These are phyloP conservation scores for Drosophila yooni DNA, from an alignment of 2,888 invertebrate species.

Conservation along the genomic window DNA sequence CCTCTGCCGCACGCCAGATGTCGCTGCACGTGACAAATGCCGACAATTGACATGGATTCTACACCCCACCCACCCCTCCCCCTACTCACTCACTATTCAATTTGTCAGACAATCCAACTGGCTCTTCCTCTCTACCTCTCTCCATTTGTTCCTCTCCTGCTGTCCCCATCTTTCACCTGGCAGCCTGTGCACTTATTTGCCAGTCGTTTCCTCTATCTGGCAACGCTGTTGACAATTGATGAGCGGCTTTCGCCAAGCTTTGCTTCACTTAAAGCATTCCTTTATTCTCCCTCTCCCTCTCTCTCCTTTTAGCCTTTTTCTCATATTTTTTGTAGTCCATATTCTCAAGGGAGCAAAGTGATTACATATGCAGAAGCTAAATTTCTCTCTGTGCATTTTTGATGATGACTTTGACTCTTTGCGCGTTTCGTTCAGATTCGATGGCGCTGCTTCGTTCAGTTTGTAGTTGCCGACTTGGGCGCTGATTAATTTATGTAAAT, in stretches of 20 bases:
- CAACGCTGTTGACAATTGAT: constrained; percentile 50
- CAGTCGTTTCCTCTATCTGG: constrained; percentile 31
- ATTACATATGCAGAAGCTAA: constrained; percentile 47
- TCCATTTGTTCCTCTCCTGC: not conserved
- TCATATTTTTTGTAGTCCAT: not conserved
- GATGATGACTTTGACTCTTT: constrained; percentile 23
- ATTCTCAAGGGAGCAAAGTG: constrained; percentile 45
- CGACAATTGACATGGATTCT: constrained; percentile 60
- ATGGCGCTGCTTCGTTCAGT: constrained; percentile 12
- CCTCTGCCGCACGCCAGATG: constrained; percentile 47
- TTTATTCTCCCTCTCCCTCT: not conserved
- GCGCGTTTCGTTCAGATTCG: constrained; percentile 8
- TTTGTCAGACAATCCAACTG: constrained; percentile 15
- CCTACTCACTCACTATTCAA: constrained; percentile 3
- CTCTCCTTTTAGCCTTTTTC: not conserved
- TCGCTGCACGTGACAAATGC: constrained; percentile 71
- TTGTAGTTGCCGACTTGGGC: constrained; percentile 23
- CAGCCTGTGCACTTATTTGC: constrained; percentile 56
- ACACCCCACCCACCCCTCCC: not conserved
- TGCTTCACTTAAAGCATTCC: constrained; percentile 14
- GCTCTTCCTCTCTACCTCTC: no score
- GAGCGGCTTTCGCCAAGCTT: constrained; percentile 25
- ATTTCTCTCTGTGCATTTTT: constrained; percentile 41
- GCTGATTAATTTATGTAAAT: constrained; percentile 71
- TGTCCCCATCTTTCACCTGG: constrained; percentile 5